Conservation (phyloP, 2,888 invertebrate species). For the Chalcis sispes region DNA sequence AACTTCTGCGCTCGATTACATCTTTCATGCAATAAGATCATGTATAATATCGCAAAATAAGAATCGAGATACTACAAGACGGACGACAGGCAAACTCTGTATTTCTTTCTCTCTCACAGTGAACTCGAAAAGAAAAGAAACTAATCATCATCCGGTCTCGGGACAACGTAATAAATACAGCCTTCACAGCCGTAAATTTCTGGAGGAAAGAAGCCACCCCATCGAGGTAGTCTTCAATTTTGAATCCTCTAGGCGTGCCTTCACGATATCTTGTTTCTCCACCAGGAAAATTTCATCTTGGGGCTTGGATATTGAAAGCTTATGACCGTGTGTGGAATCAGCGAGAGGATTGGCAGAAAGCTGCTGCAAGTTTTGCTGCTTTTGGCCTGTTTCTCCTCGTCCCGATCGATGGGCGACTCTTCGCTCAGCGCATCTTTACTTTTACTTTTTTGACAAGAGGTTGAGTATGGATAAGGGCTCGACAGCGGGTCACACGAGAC, state of each 20-base stretch:
- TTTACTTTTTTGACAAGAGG: conserved; percentile 62
- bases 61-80: neutral
- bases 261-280: conserved; percentile 83
- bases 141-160: conserved; percentile 32
- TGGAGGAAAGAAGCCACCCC: conserved; percentile 52
- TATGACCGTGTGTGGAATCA: conserved; percentile 72
- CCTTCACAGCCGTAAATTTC: conserved; percentile 47
- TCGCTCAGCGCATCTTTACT: neutral
- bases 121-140: conserved; percentile 27
- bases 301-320: conserved; percentile 75
- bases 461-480: conserved; percentile 68
- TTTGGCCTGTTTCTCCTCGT: conserved; percentile 62
- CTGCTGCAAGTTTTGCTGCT: conserved; percentile 67
- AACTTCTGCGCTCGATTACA: conserved; percentile 16
- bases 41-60: neutral
- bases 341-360: conserved; percentile 71
- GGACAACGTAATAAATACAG: conserved; percentile 36
- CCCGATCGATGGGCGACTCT: conserved; percentile 50
- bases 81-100: conserved; percentile 11
- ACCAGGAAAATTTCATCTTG: conserved; percentile 80
- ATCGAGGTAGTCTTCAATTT: conserved; percentile 50
- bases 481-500: neutral
- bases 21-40: conserved; percentile 22
- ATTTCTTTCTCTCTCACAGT: conserved; percentile 4
- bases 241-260: conserved; percentile 71